Conservation (phyloP, 2,797 vertebrate species). For the Spinus olivaceus region DNA sequence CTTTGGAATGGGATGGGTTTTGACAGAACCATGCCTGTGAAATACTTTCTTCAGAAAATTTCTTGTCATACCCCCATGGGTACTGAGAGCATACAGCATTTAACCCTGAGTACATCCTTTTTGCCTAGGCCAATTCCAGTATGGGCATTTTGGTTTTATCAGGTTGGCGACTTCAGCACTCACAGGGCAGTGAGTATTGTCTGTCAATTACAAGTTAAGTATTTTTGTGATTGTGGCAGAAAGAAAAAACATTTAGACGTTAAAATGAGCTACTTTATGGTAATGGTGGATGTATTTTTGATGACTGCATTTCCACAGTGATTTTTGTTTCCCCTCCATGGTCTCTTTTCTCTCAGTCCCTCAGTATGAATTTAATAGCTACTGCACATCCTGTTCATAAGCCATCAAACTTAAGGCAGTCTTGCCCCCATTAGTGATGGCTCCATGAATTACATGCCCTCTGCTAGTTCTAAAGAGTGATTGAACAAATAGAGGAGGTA, state of each 20-base stretch:
- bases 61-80: not conserved
- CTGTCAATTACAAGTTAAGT: not conserved
- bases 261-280: not conserved
- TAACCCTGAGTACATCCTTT: not conserved
- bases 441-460: not conserved
- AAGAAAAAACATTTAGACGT: not conserved
- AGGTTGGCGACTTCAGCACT: not conserved
- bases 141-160: not conserved
- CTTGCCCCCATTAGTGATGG: not conserved
- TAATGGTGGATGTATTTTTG: not conserved
- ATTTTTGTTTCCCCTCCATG: not conserved
- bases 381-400: not conserved
- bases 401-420: not conserved
- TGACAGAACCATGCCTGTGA: not conserved
- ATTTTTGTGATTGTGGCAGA: not conserved
- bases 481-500: not conserved
- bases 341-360: not conserved
- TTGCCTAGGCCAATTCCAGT: not conserved
- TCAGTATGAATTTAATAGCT: not conserved
- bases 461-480: not conserved
- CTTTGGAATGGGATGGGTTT: not conserved
- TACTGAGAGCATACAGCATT: not conserved
- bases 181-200: not conserved
- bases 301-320: not conserved
- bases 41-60: not conserved